A percentile compares a stretch with the other conserved stretches of the same genome.
Evolutionary conservation across 2,797 vertebrate species (phyloP).

Genomic region (Danio tinwini): DNA sequence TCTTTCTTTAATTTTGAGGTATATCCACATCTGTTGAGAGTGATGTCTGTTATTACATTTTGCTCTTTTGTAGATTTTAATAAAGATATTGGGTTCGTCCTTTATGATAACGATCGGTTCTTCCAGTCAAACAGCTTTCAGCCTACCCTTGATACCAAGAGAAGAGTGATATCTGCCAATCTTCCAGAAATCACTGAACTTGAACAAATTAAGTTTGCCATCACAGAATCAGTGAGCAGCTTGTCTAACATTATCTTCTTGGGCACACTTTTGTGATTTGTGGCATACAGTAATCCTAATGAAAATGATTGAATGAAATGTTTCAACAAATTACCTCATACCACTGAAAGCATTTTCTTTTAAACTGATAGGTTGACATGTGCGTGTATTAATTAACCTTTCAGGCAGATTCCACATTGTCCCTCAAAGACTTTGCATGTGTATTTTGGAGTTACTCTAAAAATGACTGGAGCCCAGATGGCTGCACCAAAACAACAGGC

Average conservation of each 20-base stretch:
- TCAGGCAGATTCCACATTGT: slow-evolving; percentile 21
- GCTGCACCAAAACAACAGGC: slow-evolving; percentile 69
- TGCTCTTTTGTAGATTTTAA: neutral
- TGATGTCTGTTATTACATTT: neutral
- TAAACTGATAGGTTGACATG: too few relatives aligned
- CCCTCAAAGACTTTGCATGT: slow-evolving; percentile 70
- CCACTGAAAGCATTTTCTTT: too few relatives aligned
- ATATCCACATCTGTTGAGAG: neutral
- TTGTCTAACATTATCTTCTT: neutral
- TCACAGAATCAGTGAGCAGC: slow-evolving; percentile 59
- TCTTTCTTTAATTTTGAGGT: neutral
- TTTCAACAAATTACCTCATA: too few relatives aligned
- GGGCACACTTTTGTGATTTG: neutral
- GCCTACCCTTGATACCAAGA: neutral
- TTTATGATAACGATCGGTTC: slow-evolving; percentile 73
- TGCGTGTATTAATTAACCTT: neutral
- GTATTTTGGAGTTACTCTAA: slow-evolving; percentile 74
- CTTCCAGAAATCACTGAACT: neutral
- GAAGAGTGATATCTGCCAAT: slow-evolving; percentile 67
- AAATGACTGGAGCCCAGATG: slow-evolving; percentile 70
- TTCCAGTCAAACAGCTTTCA: slow-evolving; percentile 65
- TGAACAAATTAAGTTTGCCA: slow-evolving; percentile 57
- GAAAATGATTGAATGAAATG: too few relatives aligned
- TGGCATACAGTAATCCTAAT: too few relatives aligned
- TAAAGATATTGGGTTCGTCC: slow-evolving; percentile 67